Evolutionary conservation across 2,888 invertebrate genomes (phyloP).

Genomic region (Artemia sp.): DNA sequence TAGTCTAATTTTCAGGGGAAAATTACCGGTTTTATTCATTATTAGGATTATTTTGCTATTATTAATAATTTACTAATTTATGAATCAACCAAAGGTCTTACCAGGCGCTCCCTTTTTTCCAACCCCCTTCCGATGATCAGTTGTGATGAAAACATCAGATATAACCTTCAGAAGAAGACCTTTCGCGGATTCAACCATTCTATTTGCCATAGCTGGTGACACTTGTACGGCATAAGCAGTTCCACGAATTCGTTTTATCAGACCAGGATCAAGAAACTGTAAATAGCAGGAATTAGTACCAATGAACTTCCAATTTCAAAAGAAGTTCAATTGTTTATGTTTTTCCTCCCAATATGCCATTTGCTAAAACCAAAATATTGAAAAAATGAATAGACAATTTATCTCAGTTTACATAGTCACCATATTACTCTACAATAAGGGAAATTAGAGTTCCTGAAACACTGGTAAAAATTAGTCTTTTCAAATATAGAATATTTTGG

Average conservation of each 20-base stretch:
- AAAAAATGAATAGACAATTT: no score
- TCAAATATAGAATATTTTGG: no score
- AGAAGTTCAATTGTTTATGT: no score
- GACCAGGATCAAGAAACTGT: conserved; percentile 49
- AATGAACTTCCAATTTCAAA: no score
- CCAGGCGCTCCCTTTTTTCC: conserved; percentile 73
- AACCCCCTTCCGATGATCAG: conserved; percentile 74
- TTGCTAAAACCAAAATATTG: no score
- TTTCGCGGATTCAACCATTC: conserved; percentile 83
- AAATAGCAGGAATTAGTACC: conserved; percentile 23
- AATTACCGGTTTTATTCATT: background rate
- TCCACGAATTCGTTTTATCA: conserved; percentile 84
- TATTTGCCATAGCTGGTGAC: conserved; percentile 79
- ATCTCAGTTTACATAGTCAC: no score
- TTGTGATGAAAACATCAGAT: conserved; percentile 86
- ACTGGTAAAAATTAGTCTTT: no score
- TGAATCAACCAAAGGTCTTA: conserved; percentile 27
- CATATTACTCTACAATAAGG: no score
- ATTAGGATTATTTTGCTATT: conserved; percentile 31
- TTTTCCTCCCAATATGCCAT: no score
- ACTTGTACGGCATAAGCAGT: conserved; percentile 73
- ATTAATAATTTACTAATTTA: conserved; percentile 24
- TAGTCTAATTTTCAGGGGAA: no score
- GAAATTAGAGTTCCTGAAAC: no score
- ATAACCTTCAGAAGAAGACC: conserved; percentile 73